Base-by-base conservation (phyloP, 2,113 vertebrate species). In the Vidua macroura region DNA sequence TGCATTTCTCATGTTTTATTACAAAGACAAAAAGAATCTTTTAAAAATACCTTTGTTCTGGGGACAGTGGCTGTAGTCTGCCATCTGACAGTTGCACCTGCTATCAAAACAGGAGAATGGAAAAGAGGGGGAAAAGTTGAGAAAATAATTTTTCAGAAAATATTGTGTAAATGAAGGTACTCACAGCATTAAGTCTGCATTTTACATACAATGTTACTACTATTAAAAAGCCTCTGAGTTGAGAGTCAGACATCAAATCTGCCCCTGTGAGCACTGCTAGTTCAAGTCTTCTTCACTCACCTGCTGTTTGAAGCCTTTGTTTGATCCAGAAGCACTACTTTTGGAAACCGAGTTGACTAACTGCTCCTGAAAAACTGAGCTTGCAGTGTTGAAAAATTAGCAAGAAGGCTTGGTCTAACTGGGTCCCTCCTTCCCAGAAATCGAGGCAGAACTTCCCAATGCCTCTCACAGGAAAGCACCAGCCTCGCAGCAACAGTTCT, bases 31-130 rank as follows among this genome's bases (percentile, higher is more conserved):
- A 69, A 69, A n/a, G 13, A 60, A 41, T n/a, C 17, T 59, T 86
- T 76, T 3, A 18, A 72, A 80, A 96, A 70, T 98, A 98, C 98
- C 98, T 98, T 96, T 97, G 96, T 55, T 98, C 98, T 62, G 98
- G 98, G 58, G 98, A 98, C 43, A 96, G 90, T 2, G 98, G 95
- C 88, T 96, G 97, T 67, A 94, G 88, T 94, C 97, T 97, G 90
- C 96, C 92, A 44, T 98, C 98, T 92, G 97, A 95, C 43, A 98
- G 94, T 53, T 97, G 98, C 51, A 97, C 93, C 96, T 98, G 96
- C 69, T 96, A 84, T 82, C 68, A 96, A 86, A 85, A 10, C 48
- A 92, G 70, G 4, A 86, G 20, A 68, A 43, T 5, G 16, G 16
- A 41, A 75, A n/a, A 78, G 11, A 15, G 15, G 10, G 8, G 35